Evolutionary conservation across 2,113 vertebrate species (phyloP).

Genomic region (Daphoenositta chrysoptera): DNA sequence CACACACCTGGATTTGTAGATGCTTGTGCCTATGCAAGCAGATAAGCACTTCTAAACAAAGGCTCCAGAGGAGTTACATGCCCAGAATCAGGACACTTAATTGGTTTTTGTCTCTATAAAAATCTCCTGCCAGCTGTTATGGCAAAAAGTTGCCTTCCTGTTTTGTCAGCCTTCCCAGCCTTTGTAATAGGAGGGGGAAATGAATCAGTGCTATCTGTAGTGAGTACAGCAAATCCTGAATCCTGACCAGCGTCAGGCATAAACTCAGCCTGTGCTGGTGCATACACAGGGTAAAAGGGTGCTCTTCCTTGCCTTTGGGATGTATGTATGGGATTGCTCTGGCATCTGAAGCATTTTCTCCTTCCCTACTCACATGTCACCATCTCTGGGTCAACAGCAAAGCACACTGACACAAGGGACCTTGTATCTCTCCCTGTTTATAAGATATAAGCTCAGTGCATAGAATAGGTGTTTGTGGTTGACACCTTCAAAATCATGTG

Average conservation of each 20-base stretch:
- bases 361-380: not conserved
- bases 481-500: not conserved
- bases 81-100: slow-evolving; percentile 20
- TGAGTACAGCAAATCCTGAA: not conserved
- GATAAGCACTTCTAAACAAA: slow-evolving; percentile 25
- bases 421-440: not conserved
- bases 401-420: not conserved
- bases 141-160: not conserved
- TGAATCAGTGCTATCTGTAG: not conserved
- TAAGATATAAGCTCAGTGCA: not conserved
- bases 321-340: not conserved
- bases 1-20: not conserved
- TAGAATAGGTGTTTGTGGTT: not conserved
- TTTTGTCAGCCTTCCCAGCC: not conserved
- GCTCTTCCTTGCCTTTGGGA: not conserved
- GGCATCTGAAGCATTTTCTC: not conserved
- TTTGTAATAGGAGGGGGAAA: not conserved
- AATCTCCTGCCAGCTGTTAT: slow-evolving; percentile 1
- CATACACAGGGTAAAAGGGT: not conserved
- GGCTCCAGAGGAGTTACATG: not conserved
- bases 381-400: slow-evolving; percentile 6
- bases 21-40: slow-evolving; percentile 11
- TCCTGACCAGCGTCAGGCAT: not conserved
- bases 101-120: not conserved
- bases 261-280: not conserved